Evolutionary conservation across 2,888 invertebrate species (phyloP), one percentile per base, ranked within the genome.

Genomic region (Phorcus lineatus): DNA sequence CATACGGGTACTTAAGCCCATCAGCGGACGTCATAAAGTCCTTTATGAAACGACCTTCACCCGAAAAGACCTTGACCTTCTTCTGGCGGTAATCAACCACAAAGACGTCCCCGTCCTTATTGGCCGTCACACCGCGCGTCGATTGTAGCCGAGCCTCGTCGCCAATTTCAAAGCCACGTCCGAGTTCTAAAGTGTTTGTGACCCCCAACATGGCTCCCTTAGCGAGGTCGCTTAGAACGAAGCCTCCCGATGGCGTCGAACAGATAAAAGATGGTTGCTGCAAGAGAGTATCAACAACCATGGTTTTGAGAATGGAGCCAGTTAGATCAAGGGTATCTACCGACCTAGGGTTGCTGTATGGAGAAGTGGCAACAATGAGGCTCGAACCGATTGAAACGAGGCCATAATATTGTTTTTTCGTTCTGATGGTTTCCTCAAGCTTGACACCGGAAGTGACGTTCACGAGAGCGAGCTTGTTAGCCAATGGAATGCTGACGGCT

Each of bases 371-470:
- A 1, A 62, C 62, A 22, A 62, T 13, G 62, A 62, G 28, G 28
- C 62, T 24, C 4, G 62, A 62, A 16, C 62, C 62, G 6, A 62
- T 28, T 13, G 24, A 62, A 16, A 62, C 62, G 28, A 62, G 62
- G 24, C 62, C 62, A 22, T 62, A 62, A 62, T 62, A 62, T 62
- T 62, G 62, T 28, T 62, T 62, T 28, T 62, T 62, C 24, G 62
- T 62, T 28, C 22, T 62, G 24, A 62, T 24, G 0, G 22, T 62
- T 24, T 62, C 62, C 62, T 62, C 28, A 13, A 62, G 62, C 24
- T 62, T 62, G 16, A 62, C 24, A 62, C 28, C 28, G 16, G 62
- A 31, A 16, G 16, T 62, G 28, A 62, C 4, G 16, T 62, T 16
- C 62, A 62, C 62, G 17, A 62, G 28, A 62, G 24, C 24, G 28